These are phyloP conservation scores for Panthera tigris DNA, from an alignment of 2,113 vertebrate species.

Conservation along the genomic window DNA sequence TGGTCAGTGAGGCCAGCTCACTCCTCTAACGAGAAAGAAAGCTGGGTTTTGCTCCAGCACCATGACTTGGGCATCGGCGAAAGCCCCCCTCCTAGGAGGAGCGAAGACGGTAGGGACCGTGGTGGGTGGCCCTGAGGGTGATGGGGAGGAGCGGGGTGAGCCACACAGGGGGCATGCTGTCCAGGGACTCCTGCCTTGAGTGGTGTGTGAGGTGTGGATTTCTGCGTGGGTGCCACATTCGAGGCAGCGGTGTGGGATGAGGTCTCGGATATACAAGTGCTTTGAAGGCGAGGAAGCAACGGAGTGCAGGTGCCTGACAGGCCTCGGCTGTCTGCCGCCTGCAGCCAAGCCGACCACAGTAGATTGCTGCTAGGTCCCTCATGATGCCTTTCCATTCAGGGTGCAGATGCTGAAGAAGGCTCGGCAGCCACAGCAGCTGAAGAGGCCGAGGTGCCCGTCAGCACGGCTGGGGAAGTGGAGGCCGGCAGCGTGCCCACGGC, in stretches of 20 bases:
- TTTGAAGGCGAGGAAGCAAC: not conserved
- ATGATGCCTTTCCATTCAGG: not conserved
- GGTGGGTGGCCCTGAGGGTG: not conserved
- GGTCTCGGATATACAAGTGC: not conserved
- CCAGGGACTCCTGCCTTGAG: not conserved
- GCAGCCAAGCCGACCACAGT: fast-evolving
- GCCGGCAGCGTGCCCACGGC: not conserved
- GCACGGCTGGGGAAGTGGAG: not conserved
- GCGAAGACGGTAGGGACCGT: not conserved
- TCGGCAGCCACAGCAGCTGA: not conserved
- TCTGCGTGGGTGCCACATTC: not conserved
- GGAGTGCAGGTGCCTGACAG: not conserved
- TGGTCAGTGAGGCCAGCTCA: not conserved
- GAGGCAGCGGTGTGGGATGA: fast-evolving
- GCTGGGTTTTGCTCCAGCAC: not conserved
- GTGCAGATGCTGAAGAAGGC: constrained; percentile 45
- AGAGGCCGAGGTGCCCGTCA: not conserved
- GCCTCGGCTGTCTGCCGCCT: fast-evolving
- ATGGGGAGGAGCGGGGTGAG: not conserved
- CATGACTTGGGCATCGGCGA: fast-evolving
- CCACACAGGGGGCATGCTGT: fast-evolving
- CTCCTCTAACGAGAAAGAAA: not conserved
- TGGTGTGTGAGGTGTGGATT: no score
- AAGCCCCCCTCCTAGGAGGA: not conserved
- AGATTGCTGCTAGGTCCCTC: not conserved